These are phyloP conservation scores for Erpobdella octoculata DNA, from an alignment of 2,888 invertebrate genomes.

Conservation along the genomic window DNA sequence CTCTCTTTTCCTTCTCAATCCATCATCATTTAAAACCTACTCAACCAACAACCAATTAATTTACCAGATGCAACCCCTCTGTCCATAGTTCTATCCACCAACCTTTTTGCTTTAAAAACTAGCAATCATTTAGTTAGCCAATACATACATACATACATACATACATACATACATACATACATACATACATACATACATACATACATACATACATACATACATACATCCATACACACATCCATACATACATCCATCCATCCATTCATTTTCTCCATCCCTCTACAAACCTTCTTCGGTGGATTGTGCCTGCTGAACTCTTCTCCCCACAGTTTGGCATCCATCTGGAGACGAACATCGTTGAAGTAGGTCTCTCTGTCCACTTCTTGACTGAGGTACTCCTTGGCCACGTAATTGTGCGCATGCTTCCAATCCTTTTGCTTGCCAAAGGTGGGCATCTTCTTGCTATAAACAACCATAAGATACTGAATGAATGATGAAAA, in stretches of 20 bases:
- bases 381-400: slow-evolving; percentile 47
- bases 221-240: too few relatives aligned
- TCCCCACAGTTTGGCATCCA: slow-evolving; percentile 60
- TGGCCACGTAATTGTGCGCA: slow-evolving; percentile 58
- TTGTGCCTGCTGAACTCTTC: slow-evolving; percentile 59
- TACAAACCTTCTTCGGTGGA: slow-evolving; percentile 57
- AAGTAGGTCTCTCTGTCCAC: slow-evolving; percentile 53
- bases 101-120: too few relatives aligned
- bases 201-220: too few relatives aligned
- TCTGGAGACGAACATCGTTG: slow-evolving; percentile 59
- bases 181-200: neutral
- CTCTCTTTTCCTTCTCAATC: too few relatives aligned
- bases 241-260: too few relatives aligned
- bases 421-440: slow-evolving; percentile 53
- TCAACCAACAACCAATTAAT: too few relatives aligned
- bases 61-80: too few relatives aligned
- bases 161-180: neutral
- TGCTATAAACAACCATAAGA: slow-evolving; percentile 44
- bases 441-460: slow-evolving; percentile 53
- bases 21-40: too few relatives aligned
- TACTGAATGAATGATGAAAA: neutral
- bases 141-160: too few relatives aligned
- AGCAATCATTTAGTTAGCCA: too few relatives aligned
- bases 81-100: too few relatives aligned
- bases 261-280: neutral